These are phyloP conservation scores for Nomada goodeniana DNA, from an alignment of 2,888 invertebrate genomes.

Conservation along the genomic window DNA sequence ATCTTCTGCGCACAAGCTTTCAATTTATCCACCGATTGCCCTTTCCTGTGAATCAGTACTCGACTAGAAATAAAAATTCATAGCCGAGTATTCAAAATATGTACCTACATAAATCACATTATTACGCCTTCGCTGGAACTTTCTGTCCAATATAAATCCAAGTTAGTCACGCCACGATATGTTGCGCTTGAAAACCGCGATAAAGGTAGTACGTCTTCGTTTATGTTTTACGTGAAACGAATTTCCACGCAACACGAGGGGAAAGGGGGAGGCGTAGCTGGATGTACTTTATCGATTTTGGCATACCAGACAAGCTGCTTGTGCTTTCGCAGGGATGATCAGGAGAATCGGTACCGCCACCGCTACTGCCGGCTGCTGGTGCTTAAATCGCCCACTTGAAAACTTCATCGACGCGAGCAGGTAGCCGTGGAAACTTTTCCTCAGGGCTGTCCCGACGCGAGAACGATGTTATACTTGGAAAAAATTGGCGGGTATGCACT, in stretches of 20 bases:
- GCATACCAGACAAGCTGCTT: constrained; percentile 82
- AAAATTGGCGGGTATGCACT: background rate
- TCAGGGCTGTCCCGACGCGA: constrained; percentile 12
- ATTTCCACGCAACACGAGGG: constrained; percentile 56
- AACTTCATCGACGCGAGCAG: constrained; percentile 52
- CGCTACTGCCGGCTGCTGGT: background rate
- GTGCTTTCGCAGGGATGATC: constrained; percentile 82
- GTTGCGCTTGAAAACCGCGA: constrained; percentile 64
- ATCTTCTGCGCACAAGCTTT: too few species aligned
- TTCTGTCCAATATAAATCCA: too few species aligned
- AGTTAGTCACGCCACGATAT: constrained; percentile 45
- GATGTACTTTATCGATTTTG: constrained; percentile 76
- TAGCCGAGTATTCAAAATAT: too few species aligned
- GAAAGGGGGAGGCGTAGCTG: constrained; percentile 42
- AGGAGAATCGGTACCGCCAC: constrained; percentile 69
- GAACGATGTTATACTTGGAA: background rate
- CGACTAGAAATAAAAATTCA: too few species aligned
- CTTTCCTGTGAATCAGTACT: too few species aligned
- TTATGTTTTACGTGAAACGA: constrained; percentile 55
- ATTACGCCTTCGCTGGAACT: too few species aligned
- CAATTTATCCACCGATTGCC: too few species aligned
- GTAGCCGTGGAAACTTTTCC: constrained; percentile 2
- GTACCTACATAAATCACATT: too few species aligned
- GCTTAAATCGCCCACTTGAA: constrained; percentile 48
- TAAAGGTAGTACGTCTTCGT: constrained; percentile 52